Evolutionary conservation across 2,888 invertebrate species (phyloP), one percentile per base, ranked within the genome.

Genomic region (Apodemia zela): DNA sequence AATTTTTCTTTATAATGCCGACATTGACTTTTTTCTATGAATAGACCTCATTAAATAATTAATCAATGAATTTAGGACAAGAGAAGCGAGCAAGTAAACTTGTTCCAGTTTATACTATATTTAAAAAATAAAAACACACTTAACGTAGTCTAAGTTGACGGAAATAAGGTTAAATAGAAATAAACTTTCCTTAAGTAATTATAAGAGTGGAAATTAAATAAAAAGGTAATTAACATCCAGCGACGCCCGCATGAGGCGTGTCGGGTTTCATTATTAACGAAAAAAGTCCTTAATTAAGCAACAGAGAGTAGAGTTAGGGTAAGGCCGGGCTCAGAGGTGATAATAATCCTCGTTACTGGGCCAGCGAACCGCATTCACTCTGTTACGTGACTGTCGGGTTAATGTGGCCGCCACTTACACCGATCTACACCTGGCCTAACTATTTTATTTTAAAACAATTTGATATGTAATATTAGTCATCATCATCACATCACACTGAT

Each of bases 211-310:
- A 15, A 38, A 60, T 21, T 45, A 60, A 60, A 60, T 60, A 60
- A 60, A 35, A 42, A 38, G 42, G 25, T 57, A 57, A 57, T 57
- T 57, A 57, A 57, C 57, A 25, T 57, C 25, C 25, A 57, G 57
- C 29, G 54, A 15, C 54, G 29, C 57, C 57, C 57, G 57, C n/a
- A 57, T 57, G 57, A 25, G 54, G 29, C 29, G 57, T 29, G 45
- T 54, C n/a, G 42, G 63, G 58, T 61, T 62, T 57, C 47, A 49
- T 60, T 63, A 65, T 63, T 60, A 63, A 62, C 65, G 62, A 63
- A 65, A 66, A 64, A 67, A 63, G 57, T 57, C 61, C 62, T 62
- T 64, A 63, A 65, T 65, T 61, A 67, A 65, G 63, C 60, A 57
- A 59, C 47, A 47, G 25, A 35, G 57, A 49, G 42, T 29, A 11